phyloP scores from a whole-genome alignment of 1,140 invertebrate genomes.

The Paraescarpia echinospica region DNA sequence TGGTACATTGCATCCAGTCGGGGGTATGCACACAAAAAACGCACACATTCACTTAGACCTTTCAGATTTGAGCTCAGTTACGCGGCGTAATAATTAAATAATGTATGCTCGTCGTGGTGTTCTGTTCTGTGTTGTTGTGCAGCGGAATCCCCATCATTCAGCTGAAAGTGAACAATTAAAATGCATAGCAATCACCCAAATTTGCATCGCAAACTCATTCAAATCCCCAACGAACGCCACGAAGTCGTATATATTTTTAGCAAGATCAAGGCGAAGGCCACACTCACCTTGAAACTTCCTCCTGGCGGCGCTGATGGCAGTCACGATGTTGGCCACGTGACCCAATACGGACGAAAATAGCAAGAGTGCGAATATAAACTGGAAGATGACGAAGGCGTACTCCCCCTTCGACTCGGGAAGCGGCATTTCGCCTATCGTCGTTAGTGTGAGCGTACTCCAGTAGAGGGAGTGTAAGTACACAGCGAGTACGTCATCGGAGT shows the following conservation, averaged over 20 bases:
- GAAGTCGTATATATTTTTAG: no score
- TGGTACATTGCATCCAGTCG: no score
- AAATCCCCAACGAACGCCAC: background rate
- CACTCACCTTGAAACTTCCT: conserved; percentile 60
- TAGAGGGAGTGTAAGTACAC: conserved; percentile 96
- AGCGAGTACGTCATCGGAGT: conserved; percentile 21
- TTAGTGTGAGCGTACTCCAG: conserved; percentile 94
- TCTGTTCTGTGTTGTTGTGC: background rate
- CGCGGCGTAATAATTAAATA: background rate
- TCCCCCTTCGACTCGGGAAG: conserved; percentile 77
- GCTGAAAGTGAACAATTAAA: background rate
- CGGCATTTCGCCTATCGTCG: conserved; percentile 75
- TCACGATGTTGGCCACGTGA: conserved; percentile 59
- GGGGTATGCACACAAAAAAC: conserved; percentile 10
- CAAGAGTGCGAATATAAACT: conserved; percentile 55
- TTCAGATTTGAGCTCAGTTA: no score
- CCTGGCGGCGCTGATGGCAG: conserved; percentile 55
- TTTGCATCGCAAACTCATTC: background rate
- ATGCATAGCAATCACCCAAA: background rate
- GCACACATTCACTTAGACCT: background rate
- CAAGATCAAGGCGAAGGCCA: background rate
- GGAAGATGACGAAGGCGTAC: conserved; percentile 54
- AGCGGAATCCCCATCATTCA: background rate
- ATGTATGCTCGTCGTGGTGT: background rate
- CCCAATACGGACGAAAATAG: conserved; percentile 59